Evolutionary conservation across 2,797 vertebrate genomes (phyloP).

Genomic region (Sylvilagus floridanus): DNA sequence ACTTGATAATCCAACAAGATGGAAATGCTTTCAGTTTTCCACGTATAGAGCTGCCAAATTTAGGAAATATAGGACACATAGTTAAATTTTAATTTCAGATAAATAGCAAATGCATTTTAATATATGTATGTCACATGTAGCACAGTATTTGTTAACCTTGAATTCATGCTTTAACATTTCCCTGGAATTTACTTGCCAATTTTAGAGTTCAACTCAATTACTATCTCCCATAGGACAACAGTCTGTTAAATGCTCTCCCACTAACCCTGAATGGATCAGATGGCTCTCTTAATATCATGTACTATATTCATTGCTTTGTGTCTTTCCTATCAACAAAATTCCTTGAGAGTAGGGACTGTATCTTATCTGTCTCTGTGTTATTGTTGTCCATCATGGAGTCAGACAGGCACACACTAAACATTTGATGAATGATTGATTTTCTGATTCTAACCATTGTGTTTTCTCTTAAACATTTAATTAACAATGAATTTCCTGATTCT

Average conservation of each 20-base stretch:
- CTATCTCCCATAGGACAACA: neutral
- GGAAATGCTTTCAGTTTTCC: constrained; percentile 6
- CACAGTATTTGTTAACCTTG: constrained; percentile 16
- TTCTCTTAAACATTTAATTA: neutral
- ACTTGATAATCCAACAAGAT: neutral
- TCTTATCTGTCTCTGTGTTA: constrained; percentile 26
- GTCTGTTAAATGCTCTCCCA: neutral
- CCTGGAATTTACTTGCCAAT: constrained; percentile 8
- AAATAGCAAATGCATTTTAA: neutral
- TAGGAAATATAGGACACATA: constrained; percentile 32
- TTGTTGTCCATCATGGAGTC: neutral
- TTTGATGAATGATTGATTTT: constrained; percentile 28
- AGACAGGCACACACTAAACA: constrained; percentile 10
- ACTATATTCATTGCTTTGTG: neutral
- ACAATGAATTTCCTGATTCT: neutral
- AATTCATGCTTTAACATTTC: neutral
- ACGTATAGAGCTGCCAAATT: constrained; percentile 3
- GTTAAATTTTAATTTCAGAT: constrained; percentile 49
- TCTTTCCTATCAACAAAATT: constrained; percentile 8
- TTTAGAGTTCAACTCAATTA: constrained; percentile 45
- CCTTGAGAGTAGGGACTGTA: neutral
- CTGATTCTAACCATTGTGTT: neutral
- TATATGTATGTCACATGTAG: neutral
- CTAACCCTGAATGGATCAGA: neutral
- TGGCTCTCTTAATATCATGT: neutral